Base-by-base conservation (phyloP, 2,888 invertebrate genomes). In the Eupithecia pulchellata region DNA sequence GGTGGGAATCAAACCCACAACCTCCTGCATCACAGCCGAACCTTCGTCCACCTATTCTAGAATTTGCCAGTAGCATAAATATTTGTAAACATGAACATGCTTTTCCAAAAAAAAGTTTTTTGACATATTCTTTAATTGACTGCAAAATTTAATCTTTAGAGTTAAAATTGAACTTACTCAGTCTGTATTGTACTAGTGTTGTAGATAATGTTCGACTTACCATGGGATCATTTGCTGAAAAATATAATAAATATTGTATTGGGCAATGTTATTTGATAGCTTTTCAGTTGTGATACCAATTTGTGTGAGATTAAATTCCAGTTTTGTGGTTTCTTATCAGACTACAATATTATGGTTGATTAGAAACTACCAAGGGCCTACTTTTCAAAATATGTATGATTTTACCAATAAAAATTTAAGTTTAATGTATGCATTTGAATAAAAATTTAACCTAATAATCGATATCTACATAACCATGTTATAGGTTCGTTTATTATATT, bases 161-260 rank as follows among this genome's bases (percentile, higher is more conserved):
- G 17, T 3, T 6, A n/a, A 6, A 39, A 39, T 39, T 4, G 4
- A 39, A 47, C 47, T 52, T 52, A 52, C 25, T 52, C 52, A 52
- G 25, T 52, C 52, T 52, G 11, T 52, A 58, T 42, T 36, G 2
- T 34, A 34, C 11, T 36, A 14, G 17, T 42, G 29, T 14, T 29
- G 52, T 64, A 14, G 13, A 25, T 52, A 20, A 25, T 13, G 4
- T 20, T 52, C n/a, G 0, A 68, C 71, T 71, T 60, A 71, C 71
- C 71, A 71, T 52, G 29, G 67, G 47, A 36, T 71, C 71, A 36
- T 9, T n/a, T 4, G 64, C 71, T 71, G 71, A 32, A 65, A 65
- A 47, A 30, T 13, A 6, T 14, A 32, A 0, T 6, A 14, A 36
- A 36, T 25, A 4, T 4, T 32, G 27, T n/a, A 52, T 32, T 32